These are phyloP conservation scores for Zaprionus camerounensis DNA, from an alignment of 1,140 invertebrate genomes.

Conservation along the genomic window DNA sequence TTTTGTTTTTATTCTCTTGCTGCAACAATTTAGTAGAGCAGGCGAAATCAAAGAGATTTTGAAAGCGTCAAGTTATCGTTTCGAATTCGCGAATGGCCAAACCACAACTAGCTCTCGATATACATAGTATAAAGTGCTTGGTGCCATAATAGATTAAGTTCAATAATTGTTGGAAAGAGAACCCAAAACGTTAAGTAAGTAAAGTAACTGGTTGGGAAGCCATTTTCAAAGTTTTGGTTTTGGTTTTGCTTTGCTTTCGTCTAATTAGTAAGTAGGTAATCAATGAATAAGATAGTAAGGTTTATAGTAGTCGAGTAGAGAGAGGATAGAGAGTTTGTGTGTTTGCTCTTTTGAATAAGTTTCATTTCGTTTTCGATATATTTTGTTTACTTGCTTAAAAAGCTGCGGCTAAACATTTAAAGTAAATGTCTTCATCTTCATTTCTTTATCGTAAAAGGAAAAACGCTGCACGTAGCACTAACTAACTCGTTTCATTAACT, in stretches of 20 bases:
- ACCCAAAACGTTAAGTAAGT: slow-evolving; percentile 52
- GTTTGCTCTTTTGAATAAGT: slow-evolving; percentile 20
- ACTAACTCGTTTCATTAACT: slow-evolving; percentile 73
- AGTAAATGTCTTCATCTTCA: slow-evolving; percentile 71
- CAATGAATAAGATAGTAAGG: slow-evolving; percentile 60
- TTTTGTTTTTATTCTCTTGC: background rate
- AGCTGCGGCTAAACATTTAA: slow-evolving; percentile 80
- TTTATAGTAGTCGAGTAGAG: slow-evolving; percentile 56
- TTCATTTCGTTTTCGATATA: slow-evolving; percentile 7
- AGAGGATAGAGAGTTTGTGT: slow-evolving; percentile 32
- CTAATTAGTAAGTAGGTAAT: slow-evolving; percentile 60
- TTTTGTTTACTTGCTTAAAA: slow-evolving; percentile 50
- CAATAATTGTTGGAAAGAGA: slow-evolving; percentile 14
- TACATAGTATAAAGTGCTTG: slow-evolving; percentile 2
- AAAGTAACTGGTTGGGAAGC: slow-evolving; percentile 76
- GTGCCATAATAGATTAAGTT: slow-evolving; percentile 2
- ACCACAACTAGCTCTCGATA: background rate
- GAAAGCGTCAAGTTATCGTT: slow-evolving; percentile 22
- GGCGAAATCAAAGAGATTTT: slow-evolving; percentile 30
- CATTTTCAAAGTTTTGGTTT: slow-evolving; percentile 58
- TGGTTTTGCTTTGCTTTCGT: slow-evolving; percentile 46
- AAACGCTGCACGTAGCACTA: slow-evolving; percentile 68
- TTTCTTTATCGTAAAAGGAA: slow-evolving; percentile 56
- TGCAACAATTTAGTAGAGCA: slow-evolving; percentile 42
- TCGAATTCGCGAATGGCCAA: background rate